A percentile compares a stretch with the other conserved stretches of the same genome.
Evolutionary conservation across 2,797 vertebrate genomes (phyloP).

Genomic region (Fistularia commersonii): DNA sequence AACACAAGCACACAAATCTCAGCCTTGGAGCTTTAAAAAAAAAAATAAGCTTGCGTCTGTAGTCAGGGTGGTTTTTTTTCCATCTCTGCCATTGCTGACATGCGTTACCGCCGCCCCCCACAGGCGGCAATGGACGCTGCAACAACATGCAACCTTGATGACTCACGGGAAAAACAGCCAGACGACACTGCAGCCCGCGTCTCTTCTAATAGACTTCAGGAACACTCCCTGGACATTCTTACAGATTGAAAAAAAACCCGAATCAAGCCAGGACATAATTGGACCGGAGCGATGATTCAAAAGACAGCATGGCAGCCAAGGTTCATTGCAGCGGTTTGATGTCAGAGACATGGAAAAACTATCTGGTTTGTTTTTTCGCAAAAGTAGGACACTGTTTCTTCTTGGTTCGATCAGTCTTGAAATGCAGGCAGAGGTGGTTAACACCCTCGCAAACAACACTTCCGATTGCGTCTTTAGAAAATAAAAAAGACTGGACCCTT

Average conservation of each 20-base stretch:
- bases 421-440: too few species aligned
- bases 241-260: not conserved
- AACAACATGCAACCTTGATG: slow-evolving; percentile 42
- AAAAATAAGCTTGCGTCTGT: too few species aligned
- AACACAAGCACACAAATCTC: too few species aligned
- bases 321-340: slow-evolving; percentile 6
- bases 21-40: too few species aligned
- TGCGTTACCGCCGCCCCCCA: slow-evolving; percentile 49
- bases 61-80: too few species aligned
- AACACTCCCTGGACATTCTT: slow-evolving; percentile 2
- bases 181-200: slow-evolving; percentile 14
- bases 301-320: slow-evolving; percentile 5
- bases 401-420: too few species aligned
- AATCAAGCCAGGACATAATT: slow-evolving; percentile 10
- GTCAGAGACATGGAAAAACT: slow-evolving; percentile 6
- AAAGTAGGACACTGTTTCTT: not conserved
- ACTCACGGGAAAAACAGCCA: slow-evolving; percentile 23
- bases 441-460: too few species aligned
- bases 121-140: slow-evolving; percentile 40
- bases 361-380: slow-evolving; percentile 4
- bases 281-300: not conserved
- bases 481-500: too few species aligned
- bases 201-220: slow-evolving; percentile 7
- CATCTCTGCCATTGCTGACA: not conserved
- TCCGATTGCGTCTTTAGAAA: too few species aligned